Conservation (phyloP, 2,113 vertebrate species). For the Connochaetes taurinus region DNA sequence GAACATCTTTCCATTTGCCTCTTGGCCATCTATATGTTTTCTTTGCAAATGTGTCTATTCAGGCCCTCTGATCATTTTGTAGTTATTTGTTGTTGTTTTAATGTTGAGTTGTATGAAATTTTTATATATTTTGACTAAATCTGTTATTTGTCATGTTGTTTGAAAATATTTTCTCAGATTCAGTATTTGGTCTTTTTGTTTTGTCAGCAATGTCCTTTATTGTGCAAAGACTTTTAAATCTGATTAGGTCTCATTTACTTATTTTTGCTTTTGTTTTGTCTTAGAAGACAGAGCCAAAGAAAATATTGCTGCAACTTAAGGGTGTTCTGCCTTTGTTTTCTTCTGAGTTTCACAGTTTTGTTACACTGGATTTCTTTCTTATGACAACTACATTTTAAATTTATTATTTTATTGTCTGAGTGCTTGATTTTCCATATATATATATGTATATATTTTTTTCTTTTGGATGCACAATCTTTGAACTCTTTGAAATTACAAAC, state of each 20-base stretch:
- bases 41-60: not conserved
- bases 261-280: not conserved
- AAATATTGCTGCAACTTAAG: not conserved
- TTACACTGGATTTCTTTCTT: not conserved
- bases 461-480: not conserved
- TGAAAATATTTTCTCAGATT: not conserved
- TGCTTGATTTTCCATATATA: not conserved
- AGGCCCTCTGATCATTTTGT: not conserved
- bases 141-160: not conserved
- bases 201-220: not conserved
- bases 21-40: not conserved
- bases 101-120: not conserved
- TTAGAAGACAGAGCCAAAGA: not conserved
- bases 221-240: not conserved
- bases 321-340: not conserved
- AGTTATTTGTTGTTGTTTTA: not conserved
- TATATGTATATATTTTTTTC: not conserved
- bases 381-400: not conserved
- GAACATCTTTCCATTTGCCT: not conserved
- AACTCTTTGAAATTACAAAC: not conserved
- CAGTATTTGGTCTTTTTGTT: not conserved
- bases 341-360: not conserved
- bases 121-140: not conserved
- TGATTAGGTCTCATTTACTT: not conserved
- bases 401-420: not conserved